Evolutionary conservation across 2,797 vertebrate genomes (phyloP).

Genomic region (Trachops cirrhosus): DNA sequence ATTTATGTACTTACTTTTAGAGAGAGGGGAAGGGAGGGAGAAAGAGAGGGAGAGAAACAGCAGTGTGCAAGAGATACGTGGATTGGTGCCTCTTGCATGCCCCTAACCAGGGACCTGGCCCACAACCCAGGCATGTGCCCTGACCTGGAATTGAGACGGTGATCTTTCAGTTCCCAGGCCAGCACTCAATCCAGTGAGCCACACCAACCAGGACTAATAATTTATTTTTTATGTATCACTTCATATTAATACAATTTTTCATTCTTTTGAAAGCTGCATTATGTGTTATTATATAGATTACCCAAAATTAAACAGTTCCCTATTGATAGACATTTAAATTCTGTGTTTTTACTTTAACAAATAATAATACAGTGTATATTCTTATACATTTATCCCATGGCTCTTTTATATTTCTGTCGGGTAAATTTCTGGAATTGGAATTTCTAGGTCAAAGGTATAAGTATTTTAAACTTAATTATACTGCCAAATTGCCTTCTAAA

Average conservation of each 20-base stretch:
- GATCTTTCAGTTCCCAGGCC: too few relatives aligned
- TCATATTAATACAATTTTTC: background rate
- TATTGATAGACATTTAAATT: constrained; percentile 33
- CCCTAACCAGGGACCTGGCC: too few relatives aligned
- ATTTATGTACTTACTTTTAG: too few relatives aligned
- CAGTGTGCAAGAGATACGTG: too few relatives aligned
- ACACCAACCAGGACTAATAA: background rate
- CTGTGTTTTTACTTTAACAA: background rate
- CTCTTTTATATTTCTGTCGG: constrained; percentile 1
- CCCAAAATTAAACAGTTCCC: background rate
- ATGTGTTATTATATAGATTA: constrained; percentile 9
- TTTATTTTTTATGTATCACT: background rate
- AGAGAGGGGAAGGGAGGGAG: too few relatives aligned
- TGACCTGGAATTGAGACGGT: too few relatives aligned
- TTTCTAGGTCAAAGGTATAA: constrained; percentile 41
- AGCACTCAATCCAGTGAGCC: too few relatives aligned
- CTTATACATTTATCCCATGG: background rate
- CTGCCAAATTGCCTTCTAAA: background rate
- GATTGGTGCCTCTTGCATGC: too few relatives aligned
- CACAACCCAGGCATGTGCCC: too few relatives aligned
- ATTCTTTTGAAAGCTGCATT: constrained; percentile 6
- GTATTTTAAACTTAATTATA: constrained; percentile 29
- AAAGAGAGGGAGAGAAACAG: too few relatives aligned
- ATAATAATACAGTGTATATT: background rate
- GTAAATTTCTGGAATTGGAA: background rate